A percentile compares a stretch with the other conserved stretches of the same genome.
These are phyloP conservation scores for Platyrinchus mystaceus DNA, from an alignment of 2,797 vertebrate species.

Conservation along the genomic window DNA sequence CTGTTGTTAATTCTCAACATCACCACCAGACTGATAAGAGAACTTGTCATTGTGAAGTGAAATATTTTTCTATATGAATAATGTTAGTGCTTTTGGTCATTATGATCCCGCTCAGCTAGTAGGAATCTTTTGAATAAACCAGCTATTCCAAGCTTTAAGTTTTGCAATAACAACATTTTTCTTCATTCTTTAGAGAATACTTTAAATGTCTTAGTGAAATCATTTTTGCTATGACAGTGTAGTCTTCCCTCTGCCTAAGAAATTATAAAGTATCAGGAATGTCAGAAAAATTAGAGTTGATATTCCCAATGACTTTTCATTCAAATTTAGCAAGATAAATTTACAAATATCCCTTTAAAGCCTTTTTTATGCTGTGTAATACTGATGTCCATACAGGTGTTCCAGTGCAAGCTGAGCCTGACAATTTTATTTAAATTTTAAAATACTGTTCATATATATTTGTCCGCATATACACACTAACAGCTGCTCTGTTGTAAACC, in stretches of 20 bases:
- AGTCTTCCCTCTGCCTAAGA: neutral
- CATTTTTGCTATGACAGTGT: neutral
- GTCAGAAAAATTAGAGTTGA: neutral
- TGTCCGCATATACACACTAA: neutral
- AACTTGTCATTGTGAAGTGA: neutral
- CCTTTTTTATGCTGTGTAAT: neutral
- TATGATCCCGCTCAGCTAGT: neutral
- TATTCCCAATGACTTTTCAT: neutral
- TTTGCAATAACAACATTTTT: constrained; percentile 1
- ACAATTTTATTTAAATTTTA: neutral
- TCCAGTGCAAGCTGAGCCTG: neutral
- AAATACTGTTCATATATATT: neutral
- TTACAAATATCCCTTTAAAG: neutral
- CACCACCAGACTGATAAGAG: neutral
- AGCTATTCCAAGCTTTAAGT: neutral
- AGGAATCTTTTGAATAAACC: neutral
- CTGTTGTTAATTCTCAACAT: neutral
- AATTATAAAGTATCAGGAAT: neutral
- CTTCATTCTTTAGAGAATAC: neutral
- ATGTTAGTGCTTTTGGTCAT: neutral
- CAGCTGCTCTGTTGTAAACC: neutral
- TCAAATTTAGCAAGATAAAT: neutral
- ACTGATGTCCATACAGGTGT: neutral
- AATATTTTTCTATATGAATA: neutral
- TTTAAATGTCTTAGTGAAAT: neutral